Conservation (phyloP, 1,140 invertebrate species). For the Drosophila biarmipes region DNA sequence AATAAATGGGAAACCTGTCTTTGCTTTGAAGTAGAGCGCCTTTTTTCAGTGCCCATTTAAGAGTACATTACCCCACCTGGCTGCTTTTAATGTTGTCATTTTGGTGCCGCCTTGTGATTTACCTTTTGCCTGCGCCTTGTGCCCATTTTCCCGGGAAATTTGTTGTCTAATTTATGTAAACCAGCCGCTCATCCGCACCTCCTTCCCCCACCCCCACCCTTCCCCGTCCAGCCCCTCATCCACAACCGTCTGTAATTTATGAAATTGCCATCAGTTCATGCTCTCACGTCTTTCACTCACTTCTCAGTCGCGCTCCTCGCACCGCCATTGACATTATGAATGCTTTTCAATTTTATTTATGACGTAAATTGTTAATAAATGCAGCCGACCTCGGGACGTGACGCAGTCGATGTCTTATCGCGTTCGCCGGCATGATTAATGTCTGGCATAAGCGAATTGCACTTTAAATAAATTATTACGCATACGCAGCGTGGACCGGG, state of each 20-base stretch:
- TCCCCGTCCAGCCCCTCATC: background rate
- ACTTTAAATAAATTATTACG: constrained; percentile 81
- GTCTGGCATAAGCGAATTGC: constrained; percentile 74
- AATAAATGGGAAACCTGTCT: background rate
- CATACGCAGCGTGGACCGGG: constrained; percentile 59
- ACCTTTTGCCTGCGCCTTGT: constrained; percentile 56
- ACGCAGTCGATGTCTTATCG: constrained; percentile 26
- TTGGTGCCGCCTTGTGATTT: constrained; percentile 64
- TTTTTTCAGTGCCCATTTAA: constrained; percentile 30
- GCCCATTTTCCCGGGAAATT: constrained; percentile 69
- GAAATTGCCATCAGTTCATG: constrained; percentile 55
- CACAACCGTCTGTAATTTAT: constrained; percentile 52
- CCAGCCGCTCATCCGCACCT: constrained; percentile 21
- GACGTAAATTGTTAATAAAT: constrained; percentile 81
- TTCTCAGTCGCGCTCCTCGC: constrained; percentile 12
- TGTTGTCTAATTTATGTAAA: constrained; percentile 75
- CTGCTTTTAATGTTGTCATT: constrained; percentile 68
- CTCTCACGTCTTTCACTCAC: constrained; percentile 51
- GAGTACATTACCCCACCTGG: constrained; percentile 9
- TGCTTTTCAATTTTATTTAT: constrained; percentile 81
- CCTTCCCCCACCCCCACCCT: background rate
- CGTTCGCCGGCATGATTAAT: constrained; percentile 62
- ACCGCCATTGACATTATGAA: constrained; percentile 69
- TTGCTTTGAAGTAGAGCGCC: background rate
- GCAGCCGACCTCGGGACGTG: constrained; percentile 38